These are phyloP conservation scores for Vanessa tameamea DNA, from an alignment of 1,140 invertebrate species.

Conservation along the genomic window DNA sequence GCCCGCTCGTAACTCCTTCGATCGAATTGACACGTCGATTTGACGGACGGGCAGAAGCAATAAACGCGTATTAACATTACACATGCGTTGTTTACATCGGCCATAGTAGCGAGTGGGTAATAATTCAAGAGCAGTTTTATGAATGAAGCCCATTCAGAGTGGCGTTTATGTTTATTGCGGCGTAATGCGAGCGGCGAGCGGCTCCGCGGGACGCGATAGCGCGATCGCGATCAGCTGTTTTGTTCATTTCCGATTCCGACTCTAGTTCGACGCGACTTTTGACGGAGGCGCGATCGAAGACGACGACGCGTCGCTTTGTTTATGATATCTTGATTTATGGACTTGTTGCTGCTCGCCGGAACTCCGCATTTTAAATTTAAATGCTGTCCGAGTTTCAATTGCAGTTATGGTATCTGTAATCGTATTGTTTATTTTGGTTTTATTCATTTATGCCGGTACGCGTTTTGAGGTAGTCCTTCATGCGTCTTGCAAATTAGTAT, in stretches of 20 bases:
- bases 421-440: background rate
- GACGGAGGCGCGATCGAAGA: conserved; percentile 12
- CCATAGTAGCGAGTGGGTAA: conserved; percentile 42
- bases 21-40: conserved; percentile 29
- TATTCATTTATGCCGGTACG: background rate
- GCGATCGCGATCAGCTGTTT: conserved; percentile 47
- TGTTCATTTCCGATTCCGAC: conserved; percentile 25
- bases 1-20: conserved; percentile 14
- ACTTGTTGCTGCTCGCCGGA: conserved; percentile 24
- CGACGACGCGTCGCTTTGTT: conserved; percentile 30
- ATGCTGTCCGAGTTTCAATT: conserved; percentile 20
- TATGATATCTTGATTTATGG: conserved; percentile 27
- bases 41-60: conserved; percentile 17
- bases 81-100: conserved; percentile 49
- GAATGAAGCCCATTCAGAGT: conserved; percentile 50
- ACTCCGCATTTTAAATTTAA: conserved; percentile 22
- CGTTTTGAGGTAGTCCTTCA: background rate
- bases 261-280: background rate
- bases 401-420: background rate
- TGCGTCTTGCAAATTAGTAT: background rate
- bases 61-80: conserved; percentile 26
- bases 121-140: conserved; percentile 58
- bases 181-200: conserved; percentile 37
- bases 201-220: conserved; percentile 29
- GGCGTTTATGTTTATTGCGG: conserved; percentile 52